Evolutionary conservation across 1,140 invertebrate species (phyloP), one percentile per base, ranked within the genome.

Genomic region (Venturia canescens): DNA sequence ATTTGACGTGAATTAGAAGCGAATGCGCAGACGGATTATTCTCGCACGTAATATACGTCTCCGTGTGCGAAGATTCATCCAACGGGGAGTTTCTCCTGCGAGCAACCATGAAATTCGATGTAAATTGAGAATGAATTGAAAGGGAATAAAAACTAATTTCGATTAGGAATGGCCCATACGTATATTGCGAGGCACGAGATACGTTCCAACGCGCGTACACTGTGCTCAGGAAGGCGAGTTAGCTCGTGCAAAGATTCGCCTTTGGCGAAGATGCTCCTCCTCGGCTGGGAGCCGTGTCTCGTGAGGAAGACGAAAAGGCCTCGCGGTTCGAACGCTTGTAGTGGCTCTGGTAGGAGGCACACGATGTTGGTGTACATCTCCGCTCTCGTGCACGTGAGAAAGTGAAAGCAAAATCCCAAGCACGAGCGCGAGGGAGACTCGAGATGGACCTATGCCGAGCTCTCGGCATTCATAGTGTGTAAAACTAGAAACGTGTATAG

Each of bases 381-480:
- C 79, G 80, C 78, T 86, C 53, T 50, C 83, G 53, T 82, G 74
- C 84, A 87, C 84, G 86, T 87, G 86, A 87, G 86, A 87, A 87
- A 87, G 86, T 87, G 86, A 87, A 87, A 87, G 86, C 85, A 86
- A 86, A 82, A 85, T 69, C 66, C 29, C 66, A 69, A 34, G 66
- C 66, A n/a, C 71, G 38, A 74, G 70, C 34, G 34, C 29, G 71
- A 57, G 23, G 38, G 71, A 57, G 26, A 48, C 44, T 44, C n/a
- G 31, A 57, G 71, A 48, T 74, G 71, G 71, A 74, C 38, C 50
- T 74, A 50, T 50, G 23, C 38, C 44, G 23, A 26, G 23, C 71
- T 48, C 71, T 27, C 18, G 71, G 71, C n/a, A 27, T 69, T 31
- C 15, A 31, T 69, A 69, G 60, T 63, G 60, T 63, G 53, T 57